Evolutionary conservation across 2,113 vertebrate genomes (phyloP), one percentile per base, ranked within the genome.

Genomic region (Chroicocephalus ridibundus): DNA sequence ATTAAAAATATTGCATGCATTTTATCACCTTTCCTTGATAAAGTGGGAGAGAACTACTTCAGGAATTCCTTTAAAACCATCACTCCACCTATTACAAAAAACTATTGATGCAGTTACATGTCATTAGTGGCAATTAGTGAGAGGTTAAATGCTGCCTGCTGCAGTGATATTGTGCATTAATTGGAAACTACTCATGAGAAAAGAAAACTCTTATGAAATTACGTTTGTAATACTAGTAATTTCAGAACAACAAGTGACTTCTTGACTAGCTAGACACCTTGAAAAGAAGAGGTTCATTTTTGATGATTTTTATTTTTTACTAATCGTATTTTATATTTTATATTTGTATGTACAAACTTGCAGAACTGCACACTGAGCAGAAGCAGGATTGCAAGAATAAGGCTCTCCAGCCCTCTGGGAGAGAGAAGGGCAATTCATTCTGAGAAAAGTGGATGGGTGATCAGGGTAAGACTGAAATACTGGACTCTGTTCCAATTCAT

Each of bases 51-150:
- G 34, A 88, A 70, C 32, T 91, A 51, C 34, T 77, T 82, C 22
- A 81, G 40, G n/a, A 95, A 78, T 12, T 82, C 40, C 65, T 49
- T 69, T 89, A 88, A 88, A 96, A 71, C 62, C 70, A 90, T 88
- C 61, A 62, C 36, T 96, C 82, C 92, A 19, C 34, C 69, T 80
- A 82, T 92, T 96, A 93, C 44, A 90, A 82, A 78, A 90, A 93
- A 31, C 51, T 76, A 62, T 38, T 82, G 82, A 72, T 92, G 85
- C 82, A 93, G 81, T 82, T 92, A 69, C 31, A 40, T 82, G 62
- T 61, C 88, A 75, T 95, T 96, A 97, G 76, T 65, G 40, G 83
- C 87, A 96, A 95, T 96, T 95, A 95, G 85, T 32, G 69, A 88
- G 80, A 97, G 82, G 95, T 94, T 93, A 96, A 96, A 92, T 82